Conservation (phyloP, 2,888 invertebrate genomes). For the Exephanes ischioxanthus region DNA sequence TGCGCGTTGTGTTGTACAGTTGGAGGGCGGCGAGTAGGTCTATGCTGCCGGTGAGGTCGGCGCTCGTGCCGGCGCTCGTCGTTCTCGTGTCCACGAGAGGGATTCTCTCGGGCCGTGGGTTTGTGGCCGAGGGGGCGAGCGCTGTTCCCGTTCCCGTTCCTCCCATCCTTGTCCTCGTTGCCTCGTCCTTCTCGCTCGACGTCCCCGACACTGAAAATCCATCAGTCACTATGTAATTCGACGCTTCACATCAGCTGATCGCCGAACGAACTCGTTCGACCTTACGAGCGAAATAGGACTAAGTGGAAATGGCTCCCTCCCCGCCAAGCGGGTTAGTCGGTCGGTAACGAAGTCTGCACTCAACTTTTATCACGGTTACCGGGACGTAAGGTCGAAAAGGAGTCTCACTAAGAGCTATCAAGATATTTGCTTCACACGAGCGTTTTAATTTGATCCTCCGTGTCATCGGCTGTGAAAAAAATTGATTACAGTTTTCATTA, state of each 20-base stretch:
- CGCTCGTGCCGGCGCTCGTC: conserved; percentile 76
- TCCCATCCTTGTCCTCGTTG: conserved; percentile 74
- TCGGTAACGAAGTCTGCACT: too few relatives aligned
- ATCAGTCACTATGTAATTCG: conserved; percentile 54
- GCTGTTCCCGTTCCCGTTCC: conserved; percentile 63
- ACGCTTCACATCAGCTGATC: conserved; percentile 16
- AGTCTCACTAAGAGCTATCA: too few relatives aligned
- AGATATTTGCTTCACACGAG: too few relatives aligned
- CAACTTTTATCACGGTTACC: too few relatives aligned
- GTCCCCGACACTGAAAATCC: conserved; percentile 80
- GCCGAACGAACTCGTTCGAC: background rate
- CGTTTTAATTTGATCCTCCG: too few relatives aligned
- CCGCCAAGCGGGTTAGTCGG: too few relatives aligned
- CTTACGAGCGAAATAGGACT: background rate
- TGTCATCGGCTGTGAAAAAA: too few relatives aligned
- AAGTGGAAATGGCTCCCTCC: too few relatives aligned
- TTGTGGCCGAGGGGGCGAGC: conserved; percentile 55
- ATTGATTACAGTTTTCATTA: too few relatives aligned
- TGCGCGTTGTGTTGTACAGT: conserved; percentile 91
- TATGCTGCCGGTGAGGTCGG: conserved; percentile 86
- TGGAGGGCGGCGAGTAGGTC: conserved; percentile 93
- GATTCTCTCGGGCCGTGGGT: conserved; percentile 59
- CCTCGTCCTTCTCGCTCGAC: conserved; percentile 80
- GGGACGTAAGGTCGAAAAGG: too few relatives aligned
- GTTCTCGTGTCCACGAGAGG: conserved; percentile 77